Evolutionary conservation across 1,140 invertebrate genomes (phyloP), one percentile per base, ranked within the genome.

Genomic region (Papilio polyxenes): DNA sequence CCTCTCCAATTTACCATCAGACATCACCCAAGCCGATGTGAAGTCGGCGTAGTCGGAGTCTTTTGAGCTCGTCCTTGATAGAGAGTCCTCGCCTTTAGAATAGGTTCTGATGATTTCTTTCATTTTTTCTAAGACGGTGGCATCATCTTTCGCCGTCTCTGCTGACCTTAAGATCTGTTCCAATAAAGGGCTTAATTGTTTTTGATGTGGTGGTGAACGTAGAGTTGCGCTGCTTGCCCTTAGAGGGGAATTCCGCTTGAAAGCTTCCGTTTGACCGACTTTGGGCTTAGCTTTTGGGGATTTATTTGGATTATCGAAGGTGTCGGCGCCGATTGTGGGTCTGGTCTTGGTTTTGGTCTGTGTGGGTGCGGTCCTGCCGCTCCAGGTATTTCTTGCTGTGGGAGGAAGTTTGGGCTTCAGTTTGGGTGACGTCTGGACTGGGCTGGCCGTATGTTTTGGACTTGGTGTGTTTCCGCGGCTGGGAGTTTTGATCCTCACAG

Each of bases 21-120:
- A 96, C 91, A 97, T 96, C n/a, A 97, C 96, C 96, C 96, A 97
- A n/a, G 96, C 96, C 40, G 95, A 95, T 9, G 96, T 96, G 81
- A 97, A 97, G 78, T 96, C 96, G 82, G 96, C 95, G 51, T 95
- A 96, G n/a, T 96, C 95, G 6, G 95, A 95, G 84, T 95, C 94
- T 81, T 97, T 95, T 17, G 95, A 95, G 85, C 93, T 95, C 11
- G 94, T 88, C 77, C 95, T 94, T 0, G 91, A 93, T 78, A 93
- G 82, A 51, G 91, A 91, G 51, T 93, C 92, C n/a, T 92, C 94
- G 76, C 90, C 95, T 83, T 95, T 94, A 0, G 95, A 95, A 83
- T 97, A 97, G 78, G 96, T 95, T 44, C 95, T 96, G 10, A 97
- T 93, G 17, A 97, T 94, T 9, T 96, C 96, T 85, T 97, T 97